phyloP scores from a whole-genome alignment of 2,797 vertebrate species.

The Emys orbicularis region DNA sequence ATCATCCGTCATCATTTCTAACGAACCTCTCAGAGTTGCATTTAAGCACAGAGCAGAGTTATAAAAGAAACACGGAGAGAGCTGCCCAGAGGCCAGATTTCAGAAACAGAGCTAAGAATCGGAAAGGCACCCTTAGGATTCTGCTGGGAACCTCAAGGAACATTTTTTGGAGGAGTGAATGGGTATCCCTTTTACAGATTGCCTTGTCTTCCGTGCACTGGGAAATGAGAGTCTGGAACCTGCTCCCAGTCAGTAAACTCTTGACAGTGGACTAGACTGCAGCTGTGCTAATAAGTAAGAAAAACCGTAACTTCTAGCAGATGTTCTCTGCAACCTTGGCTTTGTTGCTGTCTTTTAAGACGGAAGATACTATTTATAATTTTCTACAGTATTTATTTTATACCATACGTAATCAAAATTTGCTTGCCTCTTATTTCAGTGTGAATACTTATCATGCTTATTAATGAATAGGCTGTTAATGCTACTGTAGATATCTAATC shows the following conservation, averaged over 20 bases:
- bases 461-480: not conserved
- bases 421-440: not conserved
- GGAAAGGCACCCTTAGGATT: not conserved
- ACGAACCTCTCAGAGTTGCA: not conserved
- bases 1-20: slow-evolving; percentile 25
- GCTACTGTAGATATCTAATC: not conserved
- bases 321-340: not conserved
- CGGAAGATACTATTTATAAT: not conserved
- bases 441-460: not conserved
- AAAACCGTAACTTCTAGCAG: not conserved
- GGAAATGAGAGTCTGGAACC: not conserved
- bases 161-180: not conserved
- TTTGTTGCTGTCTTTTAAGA: not conserved
- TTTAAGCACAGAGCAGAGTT: slow-evolving; percentile 32
- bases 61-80: not conserved
- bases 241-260: not conserved
- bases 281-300: not conserved
- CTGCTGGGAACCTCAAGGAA: slow-evolving; percentile 6
- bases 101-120: not conserved
- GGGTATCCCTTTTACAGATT: not conserved
- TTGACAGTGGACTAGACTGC: fast-evolving
- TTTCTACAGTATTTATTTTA: not conserved
- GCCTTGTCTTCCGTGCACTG: not conserved
- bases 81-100: not conserved
- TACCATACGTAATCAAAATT: not conserved